phyloP scores from a whole-genome alignment of 1,140 invertebrate genomes.

The Cotesia typhae region DNA sequence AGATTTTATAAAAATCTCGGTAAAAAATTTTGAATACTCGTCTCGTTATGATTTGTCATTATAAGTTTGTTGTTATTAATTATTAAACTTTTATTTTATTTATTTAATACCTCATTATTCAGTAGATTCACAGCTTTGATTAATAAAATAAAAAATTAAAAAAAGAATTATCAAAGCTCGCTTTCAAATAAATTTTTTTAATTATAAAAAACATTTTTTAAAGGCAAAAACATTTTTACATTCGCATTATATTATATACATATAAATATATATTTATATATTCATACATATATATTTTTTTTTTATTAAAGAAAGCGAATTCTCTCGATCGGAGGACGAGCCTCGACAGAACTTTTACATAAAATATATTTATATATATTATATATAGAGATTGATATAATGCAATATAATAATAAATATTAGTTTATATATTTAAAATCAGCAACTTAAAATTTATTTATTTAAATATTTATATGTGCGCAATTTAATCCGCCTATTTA shows the following conservation, averaged over 20 bases:
- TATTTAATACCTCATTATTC: background rate
- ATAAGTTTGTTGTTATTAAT: background rate
- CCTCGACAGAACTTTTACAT: conserved; percentile 56
- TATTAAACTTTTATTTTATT: conserved; percentile 3
- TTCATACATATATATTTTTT: background rate
- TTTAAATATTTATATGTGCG: conserved; percentile 42
- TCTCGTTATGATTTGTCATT: conserved; percentile 16
- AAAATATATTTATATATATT: conserved; percentile 54
- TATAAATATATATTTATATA: background rate
- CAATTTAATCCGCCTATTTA: conserved; percentile 27
- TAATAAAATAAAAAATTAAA: too few species aligned
- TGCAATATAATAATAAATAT: conserved; percentile 51
- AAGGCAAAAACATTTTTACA: background rate
- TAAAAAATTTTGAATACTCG: conserved; percentile 26
- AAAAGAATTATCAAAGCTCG: background rate
- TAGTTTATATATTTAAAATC: conserved; percentile 36
- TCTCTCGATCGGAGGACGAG: conserved; percentile 49
- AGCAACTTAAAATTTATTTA: conserved; percentile 8
- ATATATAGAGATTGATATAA: conserved; percentile 27
- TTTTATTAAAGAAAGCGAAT: conserved; percentile 33
- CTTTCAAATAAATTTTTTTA: background rate
- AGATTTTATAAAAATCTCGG: background rate
- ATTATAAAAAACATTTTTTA: conserved; percentile 5
- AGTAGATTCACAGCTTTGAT: too few species aligned
- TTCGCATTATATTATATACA: too few species aligned